Conservation (phyloP, 2,888 invertebrate genomes). For the Ceraclea dissimilis region DNA sequence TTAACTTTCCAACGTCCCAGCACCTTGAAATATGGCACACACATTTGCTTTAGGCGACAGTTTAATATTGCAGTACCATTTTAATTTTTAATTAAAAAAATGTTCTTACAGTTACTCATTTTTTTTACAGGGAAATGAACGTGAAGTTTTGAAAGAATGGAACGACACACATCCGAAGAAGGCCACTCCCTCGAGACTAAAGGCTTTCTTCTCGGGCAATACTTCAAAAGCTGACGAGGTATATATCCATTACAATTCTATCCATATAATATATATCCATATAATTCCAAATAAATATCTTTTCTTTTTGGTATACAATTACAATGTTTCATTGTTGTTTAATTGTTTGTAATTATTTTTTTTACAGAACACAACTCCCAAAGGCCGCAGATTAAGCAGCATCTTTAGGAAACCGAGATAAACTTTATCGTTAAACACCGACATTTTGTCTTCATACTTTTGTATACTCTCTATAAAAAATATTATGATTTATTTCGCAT, state of each 20-base stretch:
- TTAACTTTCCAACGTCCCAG: too few relatives aligned
- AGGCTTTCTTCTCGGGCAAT: constrained; percentile 49
- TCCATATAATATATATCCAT: too few relatives aligned
- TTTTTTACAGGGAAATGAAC: constrained; percentile 44
- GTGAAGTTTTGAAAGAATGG: constrained; percentile 51
- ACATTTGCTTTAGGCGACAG: too few relatives aligned
- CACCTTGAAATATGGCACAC: too few relatives aligned
- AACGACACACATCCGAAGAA: constrained; percentile 35
- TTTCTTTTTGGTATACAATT: too few relatives aligned
- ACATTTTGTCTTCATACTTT: too few relatives aligned
- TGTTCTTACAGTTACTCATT: neutral
- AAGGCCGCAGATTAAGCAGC: constrained; percentile 40
- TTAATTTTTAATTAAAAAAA: too few relatives aligned
- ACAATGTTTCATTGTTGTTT: neutral
- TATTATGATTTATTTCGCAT: neutral
- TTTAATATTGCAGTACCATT: too few relatives aligned
- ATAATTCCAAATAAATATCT: too few relatives aligned
- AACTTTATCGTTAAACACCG: neutral
- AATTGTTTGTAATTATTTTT: too few relatives aligned
- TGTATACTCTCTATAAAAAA: too few relatives aligned
- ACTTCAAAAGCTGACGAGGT: constrained; percentile 45
- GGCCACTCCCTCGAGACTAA: constrained; percentile 57
- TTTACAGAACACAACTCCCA: constrained; percentile 42
- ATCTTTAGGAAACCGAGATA: constrained; percentile 38
- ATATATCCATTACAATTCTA: constrained; percentile 13